These are phyloP conservation scores for Heliocidaris tuberculata DNA, from an alignment of 35 echinoderm and acorn worm species.

Conservation along the genomic window DNA sequence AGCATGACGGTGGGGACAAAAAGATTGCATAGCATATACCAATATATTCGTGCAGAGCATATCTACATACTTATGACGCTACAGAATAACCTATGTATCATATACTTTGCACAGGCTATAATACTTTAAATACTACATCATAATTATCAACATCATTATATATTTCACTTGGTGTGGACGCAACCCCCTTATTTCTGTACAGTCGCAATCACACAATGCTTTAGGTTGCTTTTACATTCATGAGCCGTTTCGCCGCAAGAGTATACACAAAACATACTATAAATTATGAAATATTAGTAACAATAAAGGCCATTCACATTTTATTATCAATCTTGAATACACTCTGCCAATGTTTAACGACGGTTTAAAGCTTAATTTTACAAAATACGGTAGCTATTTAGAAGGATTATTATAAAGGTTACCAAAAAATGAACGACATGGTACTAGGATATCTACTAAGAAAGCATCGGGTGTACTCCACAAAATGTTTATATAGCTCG, in stretches of 20 bases:
- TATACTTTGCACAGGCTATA: neutral
- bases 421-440: no score
- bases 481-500: no score
- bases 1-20: no score
- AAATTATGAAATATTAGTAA: neutral
- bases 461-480: no score
- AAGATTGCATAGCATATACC: neutral
- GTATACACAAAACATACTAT: no score
- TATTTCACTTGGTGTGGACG: neutral
- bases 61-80: neutral
- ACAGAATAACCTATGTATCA: neutral
- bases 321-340: neutral
- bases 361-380: neutral
- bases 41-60: constrained; percentile 11
- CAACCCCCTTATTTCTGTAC: neutral
- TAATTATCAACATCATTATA: neutral
- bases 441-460: no score
- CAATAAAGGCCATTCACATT: neutral
- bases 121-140: neutral
- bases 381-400: no score
- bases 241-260: no score
- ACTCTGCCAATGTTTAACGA: neutral
- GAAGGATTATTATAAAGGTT: no score
- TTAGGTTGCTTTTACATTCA: no score
- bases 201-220: no score